Evolutionary conservation across 2,888 invertebrate species (phyloP), one percentile per base, ranked within the genome.

Genomic region (Chrysolina haemoptera): DNA sequence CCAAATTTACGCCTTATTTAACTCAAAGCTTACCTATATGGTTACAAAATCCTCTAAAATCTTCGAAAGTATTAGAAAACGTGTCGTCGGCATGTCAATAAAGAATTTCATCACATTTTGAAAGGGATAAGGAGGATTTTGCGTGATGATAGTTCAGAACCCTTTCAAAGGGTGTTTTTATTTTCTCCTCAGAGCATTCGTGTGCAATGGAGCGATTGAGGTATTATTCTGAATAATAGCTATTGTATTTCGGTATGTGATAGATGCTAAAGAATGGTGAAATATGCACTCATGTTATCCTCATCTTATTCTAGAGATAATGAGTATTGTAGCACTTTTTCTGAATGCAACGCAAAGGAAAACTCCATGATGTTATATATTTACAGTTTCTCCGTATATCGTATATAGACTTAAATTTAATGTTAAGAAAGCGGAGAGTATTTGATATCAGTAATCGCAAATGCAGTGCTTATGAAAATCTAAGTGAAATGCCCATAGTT

Each of bases 161-260:
- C 78, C 79, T 81, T 81, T 81, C 63, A 79, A 79, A 75, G 76
- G 76, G 78, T 79, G 81, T 79, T 66, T 70, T 70, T 71, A 68
- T 74, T 68, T 73, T 73, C 74, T 73, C 66, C 64, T 73, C 62
- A n/a, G 62, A 27, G 59, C 40, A 71, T 77, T 77, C 70, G 67
- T 55, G 71, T 73, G 77, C 71, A 73, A 73, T 69, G 73, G 70
- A 66, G 73, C 77, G 67, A 63, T 50, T 41, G 41, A 12, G 40
- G 41, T 68, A 63, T 68, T 71, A 75, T 65, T 59, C 71, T 75
- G 74, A 72, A 77, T 68, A 76, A 67, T 59, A 11, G 62, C 66
- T 53, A 20, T 59, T 35, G 59, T 59, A n/a, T n/a, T n/a, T 59
- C 3, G 27, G 35, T 59, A 35, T 35, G 35, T 59, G 22, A 59